A percentile compares a stretch with the other conserved stretches of the same genome.
These are phyloP conservation scores for Bombus fervidus DNA, from an alignment of 1,140 invertebrate species.

Conservation along the genomic window DNA sequence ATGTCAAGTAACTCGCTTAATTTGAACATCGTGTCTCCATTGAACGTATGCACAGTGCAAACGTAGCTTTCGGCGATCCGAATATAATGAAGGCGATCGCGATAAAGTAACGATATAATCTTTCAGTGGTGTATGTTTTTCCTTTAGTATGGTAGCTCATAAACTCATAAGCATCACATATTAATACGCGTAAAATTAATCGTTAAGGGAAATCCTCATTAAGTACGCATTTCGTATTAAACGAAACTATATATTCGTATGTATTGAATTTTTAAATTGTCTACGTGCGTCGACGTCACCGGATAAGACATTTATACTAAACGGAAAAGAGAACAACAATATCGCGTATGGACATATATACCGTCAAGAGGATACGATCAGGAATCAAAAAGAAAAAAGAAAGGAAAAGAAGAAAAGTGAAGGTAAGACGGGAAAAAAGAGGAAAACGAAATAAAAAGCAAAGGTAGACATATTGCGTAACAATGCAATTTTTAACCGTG, in stretches of 20 bases:
- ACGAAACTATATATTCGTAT: conserved; percentile 66
- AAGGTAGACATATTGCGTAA: neutral
- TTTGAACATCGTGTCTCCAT: conserved; percentile 54
- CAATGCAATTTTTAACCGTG: neutral
- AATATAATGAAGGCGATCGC: conserved; percentile 65
- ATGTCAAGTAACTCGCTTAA: conserved; percentile 9
- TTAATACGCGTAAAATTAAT: conserved; percentile 76
- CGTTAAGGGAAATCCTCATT: conserved; percentile 70
- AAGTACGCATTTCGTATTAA: conserved; percentile 73
- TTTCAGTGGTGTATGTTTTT: conserved; percentile 78
- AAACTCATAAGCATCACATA: conserved; percentile 79
- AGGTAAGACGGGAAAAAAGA: neutral
- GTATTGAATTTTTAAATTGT: conserved; percentile 71
- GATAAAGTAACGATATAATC: conserved; percentile 72
- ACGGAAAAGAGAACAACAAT: conserved; percentile 51
- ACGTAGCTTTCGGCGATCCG: conserved; percentile 66
- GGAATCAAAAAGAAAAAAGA: neutral
- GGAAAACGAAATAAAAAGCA: neutral
- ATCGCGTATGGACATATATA: conserved; percentile 71
- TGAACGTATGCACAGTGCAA: conserved; percentile 64
- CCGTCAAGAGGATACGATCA: neutral
- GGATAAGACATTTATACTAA: conserved; percentile 65
- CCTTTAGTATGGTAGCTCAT: conserved; percentile 78
- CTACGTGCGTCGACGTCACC: conserved; percentile 58
- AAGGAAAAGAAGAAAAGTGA: neutral